Evolutionary conservation across 2,113 vertebrate species (phyloP), one percentile per base, ranked within the genome.

Genomic region (crab-eating macaque (Macaca fascicularis)): DNA sequence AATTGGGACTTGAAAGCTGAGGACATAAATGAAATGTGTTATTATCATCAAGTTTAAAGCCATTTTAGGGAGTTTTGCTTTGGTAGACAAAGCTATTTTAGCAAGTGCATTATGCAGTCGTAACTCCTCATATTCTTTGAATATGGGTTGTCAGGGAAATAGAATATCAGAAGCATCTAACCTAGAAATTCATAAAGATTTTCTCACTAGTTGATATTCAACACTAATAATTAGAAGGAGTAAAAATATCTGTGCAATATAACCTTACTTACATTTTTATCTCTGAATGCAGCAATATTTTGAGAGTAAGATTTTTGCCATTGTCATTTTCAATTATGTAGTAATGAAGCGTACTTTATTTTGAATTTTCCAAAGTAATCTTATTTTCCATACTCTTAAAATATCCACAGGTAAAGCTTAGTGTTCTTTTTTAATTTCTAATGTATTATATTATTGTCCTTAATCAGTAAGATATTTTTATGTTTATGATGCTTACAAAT

Each of bases 11-110:
- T 92, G 27, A 91, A 94, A 84, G 12, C 32, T 82, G n/a, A 93
- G 5, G n/a, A 59, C 12, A 84, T 70, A 89, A 89, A 75, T 89
- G 43, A 84, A 82, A 57, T 70, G 12, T 67, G 1, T 70, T 70
- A 59, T 83, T 70, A 75, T 89, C 59, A 59, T 57, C 45, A 82
- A 85, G 89, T 95, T 80, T 25, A 94, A 55, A 38, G 17, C 43
- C n/a, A 57, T 78, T 94, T 89, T 38, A 79, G 55, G 55, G n/a
- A 38, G 5, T 11, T 92, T 85, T 48, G 8, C 25, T 89, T 61
- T 91, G 8, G 20, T 84, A 19, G 48, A 72, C 3, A 57, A 88
- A 96, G 20, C 43, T 95, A 17, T 92, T 97, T 93, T 85, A 86
- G 25, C 30, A 74, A 82, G 87, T 35, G 0, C 14, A 32, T 79